Base-by-base conservation (phyloP, 2,113 vertebrate genomes). In the Bubalus kerabau region DNA sequence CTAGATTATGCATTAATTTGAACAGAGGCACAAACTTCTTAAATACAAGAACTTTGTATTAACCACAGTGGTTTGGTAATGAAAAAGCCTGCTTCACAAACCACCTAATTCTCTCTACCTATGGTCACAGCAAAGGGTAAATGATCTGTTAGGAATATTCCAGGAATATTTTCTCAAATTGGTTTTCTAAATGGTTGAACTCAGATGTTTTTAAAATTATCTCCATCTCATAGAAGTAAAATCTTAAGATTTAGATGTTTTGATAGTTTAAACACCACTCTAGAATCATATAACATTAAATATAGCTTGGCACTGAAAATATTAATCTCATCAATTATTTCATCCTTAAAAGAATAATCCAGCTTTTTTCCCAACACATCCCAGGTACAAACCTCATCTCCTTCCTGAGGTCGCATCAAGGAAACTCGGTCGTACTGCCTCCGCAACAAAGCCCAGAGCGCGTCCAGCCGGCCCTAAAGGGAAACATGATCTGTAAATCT, bases 351-450 rank as follows among this genome's bases (percentile, higher is more conserved):
- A 82, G 5, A 52, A 60, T 57, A 82, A 93, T 43, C 24, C 52
- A 26, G 16, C 40, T 14, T 57, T 28, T 43, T 89, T 7, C 56
- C 16, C 78, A 57, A 19, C 19, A 52, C 7, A 24, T 17, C 3
- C 14, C 80, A 1, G 26, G 3, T 87, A 99, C 99, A 94, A 98
- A 99, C 99, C 99, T 99, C 98, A 60, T 99, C 99, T 97, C 99
- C 99, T 97, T 99, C 97, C 81, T 99, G 99, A 5, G 99, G 99
- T 64, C 99, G 98, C 99, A 99, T 99, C 97, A 99, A 94, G n/a
- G 99, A 99, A 28, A 99, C 99, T 50, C 99, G 97, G 98, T 99
- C 99, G 0, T 99, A 99, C 98, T 99, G 99, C 6, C 99, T 98
- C 57, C 99, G 83, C 84, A 99, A 64, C 97, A 99, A 97, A 23